Evolutionary conservation across 2,888 invertebrate genomes (phyloP).

Genomic region (Caenorhabditis sp.): DNA sequence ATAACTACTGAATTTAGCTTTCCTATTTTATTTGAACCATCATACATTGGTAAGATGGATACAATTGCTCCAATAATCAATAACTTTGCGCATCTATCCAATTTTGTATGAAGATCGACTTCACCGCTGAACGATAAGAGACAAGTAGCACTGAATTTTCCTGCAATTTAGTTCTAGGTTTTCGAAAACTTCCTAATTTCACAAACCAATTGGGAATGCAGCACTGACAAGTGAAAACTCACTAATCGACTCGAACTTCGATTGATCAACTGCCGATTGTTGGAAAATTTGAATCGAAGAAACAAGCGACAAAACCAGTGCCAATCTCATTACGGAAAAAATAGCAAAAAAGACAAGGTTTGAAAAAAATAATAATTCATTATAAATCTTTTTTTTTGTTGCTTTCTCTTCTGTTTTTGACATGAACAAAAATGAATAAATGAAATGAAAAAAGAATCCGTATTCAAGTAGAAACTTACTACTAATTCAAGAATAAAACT

Average conservation of each 20-base stretch:
- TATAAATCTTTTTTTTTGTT: no score
- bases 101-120: slow-evolving; percentile 16
- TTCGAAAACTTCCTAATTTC: background rate
- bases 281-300: slow-evolving; percentile 57
- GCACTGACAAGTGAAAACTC: slow-evolving; percentile 38
- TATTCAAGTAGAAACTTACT: background rate
- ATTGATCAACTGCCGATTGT: slow-evolving; percentile 40
- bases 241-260: slow-evolving; percentile 19
- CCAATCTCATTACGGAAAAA: slow-evolving; percentile 40
- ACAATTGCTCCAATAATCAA: slow-evolving; percentile 41
- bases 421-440: no score
- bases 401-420: no score
- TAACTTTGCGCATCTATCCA: slow-evolving; percentile 36
- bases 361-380: background rate
- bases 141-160: slow-evolving; percentile 50
- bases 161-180: slow-evolving; percentile 12
- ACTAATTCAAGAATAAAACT: no score
- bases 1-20: no score
- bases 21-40: no score
- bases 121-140: slow-evolving; percentile 15
- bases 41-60: slow-evolving; percentile 36
- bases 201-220: slow-evolving; percentile 44
- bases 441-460: background rate
- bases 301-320: slow-evolving; percentile 51
- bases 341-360: background rate